Base-by-base conservation (phyloP, 2,888 invertebrate genomes). In the Nomada fabriciana region DNA sequence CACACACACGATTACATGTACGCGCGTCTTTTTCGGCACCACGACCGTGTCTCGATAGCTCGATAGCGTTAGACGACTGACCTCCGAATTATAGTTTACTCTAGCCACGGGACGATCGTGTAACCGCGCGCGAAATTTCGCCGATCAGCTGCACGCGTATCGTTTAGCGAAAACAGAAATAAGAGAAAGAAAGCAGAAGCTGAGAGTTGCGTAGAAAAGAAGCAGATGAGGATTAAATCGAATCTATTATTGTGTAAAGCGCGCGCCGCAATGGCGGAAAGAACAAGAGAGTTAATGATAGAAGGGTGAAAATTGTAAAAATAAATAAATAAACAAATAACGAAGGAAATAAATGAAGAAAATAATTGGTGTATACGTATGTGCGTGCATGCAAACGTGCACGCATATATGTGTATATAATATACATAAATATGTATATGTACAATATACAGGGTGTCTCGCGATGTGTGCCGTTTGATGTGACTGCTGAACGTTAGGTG, bases 61-160 rank as follows among this genome's bases (percentile, higher is more conserved):
- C 91, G 90, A 91, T 92, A 91, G 91, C 90, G 89, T 91, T 92
- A 92, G 92, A 92, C 90, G 91, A 92, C 92, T 92, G 92, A 92
- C 88, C 90, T 91, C 91, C 92, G 92, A 92, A 92, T 92, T 92
- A 92, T 91, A 88, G 84, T 86, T 74, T 85, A 82, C 60, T 88
- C 75, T 88, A 88, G 88, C 76, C 65, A 77, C 74, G 79, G 70
- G 72, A 74, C 67, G 80, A 88, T 82, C 71, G 85, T 77, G 80
- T 71, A 64, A 53, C 55, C 76, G 84, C 85, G 86, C 87, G 85
- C 85, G 50, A 75, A 87, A 84, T 80, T 53, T 88, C 85, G 86
- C 87, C 86, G 87, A 88, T 89, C 86, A 83, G 73, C 68, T 76
- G 76, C 87, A 80, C 80, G 53, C 63, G 57, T 76, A 61, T 82